Evolutionary conservation across 2,113 vertebrate genomes (phyloP), one percentile per base, ranked within the genome.

Genomic region (Takifugu flavidus): DNA sequence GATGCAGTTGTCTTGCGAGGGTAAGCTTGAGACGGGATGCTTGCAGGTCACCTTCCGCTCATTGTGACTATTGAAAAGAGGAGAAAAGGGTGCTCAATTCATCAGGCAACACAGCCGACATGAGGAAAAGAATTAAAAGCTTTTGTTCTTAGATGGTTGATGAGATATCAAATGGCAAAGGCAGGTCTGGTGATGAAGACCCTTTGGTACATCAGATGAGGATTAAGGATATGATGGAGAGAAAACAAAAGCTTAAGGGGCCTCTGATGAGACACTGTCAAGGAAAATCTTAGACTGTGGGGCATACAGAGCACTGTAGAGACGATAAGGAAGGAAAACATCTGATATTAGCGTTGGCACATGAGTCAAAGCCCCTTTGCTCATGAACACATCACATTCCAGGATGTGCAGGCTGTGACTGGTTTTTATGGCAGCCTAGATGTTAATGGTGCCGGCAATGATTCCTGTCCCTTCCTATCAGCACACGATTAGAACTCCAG

Each of bases 31-130:
- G 59, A 98, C 93, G 31, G 97, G 96, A 84, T 99, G 97, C 65
- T 96, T 98, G 84, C 97, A 99, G 75, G 95, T 98, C 82, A 99
- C 97, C 91, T 99, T 98, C 83, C 95, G 91, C 87, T 99, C 96
- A 95, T 99, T 98, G 64, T 99, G 96, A 82, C 96, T 99, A 79
- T 34, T 13, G 56, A 76, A 26, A 13, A 52, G 11, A 49, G 10
- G 15, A 25, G 51, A 34, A 53, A 49, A 47, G 2, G 58, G 5
- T 39, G 7, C 57, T 59, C 2, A 68, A 26, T 70, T 20, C 7
- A 49, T 27, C 39, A 49, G 13, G 43, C 53, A 31, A 25, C 50
- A 62, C 13, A 26, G 13, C n/a, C 13, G 8, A 4, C 44, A 45
- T 14, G 5, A 45, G 14, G 4, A 45, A 15, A 15, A 45, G 4